A percentile compares a stretch with the other conserved stretches of the same genome.
Evolutionary conservation across 2,113 vertebrate genomes (phyloP).

Genomic region (Alligator sinensis): DNA sequence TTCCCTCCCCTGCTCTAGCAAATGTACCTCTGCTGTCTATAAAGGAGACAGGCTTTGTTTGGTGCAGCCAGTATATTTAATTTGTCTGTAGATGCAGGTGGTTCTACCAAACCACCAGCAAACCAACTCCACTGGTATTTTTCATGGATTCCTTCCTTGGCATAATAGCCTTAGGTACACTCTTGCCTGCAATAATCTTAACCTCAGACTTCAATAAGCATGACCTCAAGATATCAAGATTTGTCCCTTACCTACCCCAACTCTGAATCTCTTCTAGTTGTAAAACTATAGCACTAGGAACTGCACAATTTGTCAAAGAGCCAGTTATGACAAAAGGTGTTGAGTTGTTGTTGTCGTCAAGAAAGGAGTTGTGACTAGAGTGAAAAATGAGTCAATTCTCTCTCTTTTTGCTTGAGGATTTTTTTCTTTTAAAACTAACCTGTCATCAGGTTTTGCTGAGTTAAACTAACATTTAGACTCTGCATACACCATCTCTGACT

Average conservation of each 20-base stretch:
- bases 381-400: neutral
- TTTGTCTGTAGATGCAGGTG: neutral
- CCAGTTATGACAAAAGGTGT: neutral
- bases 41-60: neutral
- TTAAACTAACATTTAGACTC: neutral
- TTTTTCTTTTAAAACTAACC: neutral
- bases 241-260: neutral
- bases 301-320: neutral
- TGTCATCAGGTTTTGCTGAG: neutral
- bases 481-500: fast-evolving
- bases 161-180: neutral
- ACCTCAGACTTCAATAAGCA: neutral
- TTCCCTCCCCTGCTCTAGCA: neutral
- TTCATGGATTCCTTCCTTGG: neutral
- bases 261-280: neutral
- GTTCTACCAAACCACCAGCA: neutral
- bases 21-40: neutral
- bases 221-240: neutral
- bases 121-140: neutral
- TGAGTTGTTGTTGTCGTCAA: neutral
- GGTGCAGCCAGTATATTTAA: neutral
- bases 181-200: neutral
- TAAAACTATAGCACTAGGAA: neutral
- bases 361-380: neutral
- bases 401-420: neutral